Conservation (phyloP, 1,140 invertebrate genomes). For the Lordiphosa clarofinis region DNA sequence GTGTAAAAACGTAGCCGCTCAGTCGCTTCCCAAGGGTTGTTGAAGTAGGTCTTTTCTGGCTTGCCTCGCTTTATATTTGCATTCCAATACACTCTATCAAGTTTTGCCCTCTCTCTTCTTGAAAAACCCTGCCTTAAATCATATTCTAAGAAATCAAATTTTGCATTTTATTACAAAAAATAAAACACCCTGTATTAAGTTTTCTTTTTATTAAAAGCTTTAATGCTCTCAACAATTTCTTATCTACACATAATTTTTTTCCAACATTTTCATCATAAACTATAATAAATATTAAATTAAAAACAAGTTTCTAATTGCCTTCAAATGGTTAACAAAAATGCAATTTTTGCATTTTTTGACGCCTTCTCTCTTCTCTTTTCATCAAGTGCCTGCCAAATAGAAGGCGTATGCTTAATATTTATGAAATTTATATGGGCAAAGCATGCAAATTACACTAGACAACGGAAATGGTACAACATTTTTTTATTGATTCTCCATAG, state of each 20-base stretch:
- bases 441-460: slow-evolving; percentile 32
- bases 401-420: slow-evolving; percentile 67
- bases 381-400: slow-evolving; percentile 21
- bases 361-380: slow-evolving; percentile 11
- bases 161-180: no score
- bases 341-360: slow-evolving; percentile 17
- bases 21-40: no score
- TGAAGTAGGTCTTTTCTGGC: no score
- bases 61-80: no score
- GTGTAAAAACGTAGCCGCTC: no score
- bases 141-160: no score
- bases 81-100: no score
- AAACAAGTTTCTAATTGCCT: not conserved
- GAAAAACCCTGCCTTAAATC: no score
- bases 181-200: no score
- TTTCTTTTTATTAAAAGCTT: no score
- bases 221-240: slow-evolving; percentile 18
- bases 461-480: slow-evolving; percentile 15
- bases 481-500: not conserved
- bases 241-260: slow-evolving; percentile 5
- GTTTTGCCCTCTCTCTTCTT: no score
- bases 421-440: slow-evolving; percentile 54
- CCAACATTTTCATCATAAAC: no score
- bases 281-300: not conserved
- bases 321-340: slow-evolving; percentile 35